phyloP scores from a whole-genome alignment of 1,140 invertebrate genomes.

The Dendroctonus ponderosae region DNA sequence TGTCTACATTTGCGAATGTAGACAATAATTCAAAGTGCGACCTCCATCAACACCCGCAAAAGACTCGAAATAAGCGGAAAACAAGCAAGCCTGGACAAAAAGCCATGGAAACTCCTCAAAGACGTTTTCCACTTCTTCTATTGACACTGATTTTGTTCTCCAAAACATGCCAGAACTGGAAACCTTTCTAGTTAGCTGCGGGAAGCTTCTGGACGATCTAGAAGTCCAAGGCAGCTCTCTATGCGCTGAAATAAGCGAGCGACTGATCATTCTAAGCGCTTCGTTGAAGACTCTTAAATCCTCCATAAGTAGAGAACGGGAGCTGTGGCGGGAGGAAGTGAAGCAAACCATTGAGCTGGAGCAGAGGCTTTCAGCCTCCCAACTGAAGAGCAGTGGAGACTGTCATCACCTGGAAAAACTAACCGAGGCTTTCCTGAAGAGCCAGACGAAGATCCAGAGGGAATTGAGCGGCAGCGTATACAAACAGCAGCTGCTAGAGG shows the following conservation, averaged over 20 bases:
- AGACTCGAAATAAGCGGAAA: too few relatives aligned
- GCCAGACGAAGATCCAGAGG: constrained; percentile 15
- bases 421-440: constrained; percentile 6
- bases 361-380: constrained; percentile 21
- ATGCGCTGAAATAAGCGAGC: constrained; percentile 17
- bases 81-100: too few relatives aligned
- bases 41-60: too few relatives aligned
- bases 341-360: constrained; percentile 31
- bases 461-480: constrained; percentile 53
- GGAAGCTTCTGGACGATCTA: constrained; percentile 14
- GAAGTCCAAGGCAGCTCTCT: constrained; percentile 16
- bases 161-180: too few relatives aligned
- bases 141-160: too few relatives aligned
- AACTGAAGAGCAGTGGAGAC: not conserved
- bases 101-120: too few relatives aligned
- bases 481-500: constrained; percentile 54
- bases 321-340: constrained; percentile 40
- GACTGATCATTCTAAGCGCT: constrained; percentile 14
- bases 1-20: too few relatives aligned
- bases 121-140: too few relatives aligned
- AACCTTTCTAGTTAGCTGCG: not conserved
- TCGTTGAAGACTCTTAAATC: constrained; percentile 17
- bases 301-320: constrained; percentile 37
- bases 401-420: constrained; percentile 6
- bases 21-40: too few relatives aligned